Evolutionary conservation across 2,797 vertebrate species (phyloP).

Genomic region (Oreonectes daqikongensis): DNA sequence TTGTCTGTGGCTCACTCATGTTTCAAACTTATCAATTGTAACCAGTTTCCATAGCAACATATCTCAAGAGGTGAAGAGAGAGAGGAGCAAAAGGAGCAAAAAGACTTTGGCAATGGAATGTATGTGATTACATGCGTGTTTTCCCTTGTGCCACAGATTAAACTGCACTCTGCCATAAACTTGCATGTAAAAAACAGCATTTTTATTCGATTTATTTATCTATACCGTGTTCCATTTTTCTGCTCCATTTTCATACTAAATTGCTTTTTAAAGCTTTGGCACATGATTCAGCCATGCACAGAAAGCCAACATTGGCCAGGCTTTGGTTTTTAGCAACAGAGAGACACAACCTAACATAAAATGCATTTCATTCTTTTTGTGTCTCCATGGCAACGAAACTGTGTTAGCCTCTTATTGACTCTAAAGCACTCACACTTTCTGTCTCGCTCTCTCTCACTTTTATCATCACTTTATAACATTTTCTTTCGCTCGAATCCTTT

Average conservation of each 20-base stretch:
- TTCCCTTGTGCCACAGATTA: conserved; percentile 25
- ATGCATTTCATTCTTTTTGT: conserved; percentile 55
- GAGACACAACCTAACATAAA: conserved; percentile 58
- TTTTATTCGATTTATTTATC: conserved; percentile 45
- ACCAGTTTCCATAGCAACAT: conserved; percentile 83
- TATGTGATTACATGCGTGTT: conserved; percentile 44
- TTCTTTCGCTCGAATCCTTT: not conserved
- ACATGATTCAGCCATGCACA: conserved; percentile 51
- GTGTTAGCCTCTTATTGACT: conserved; percentile 57
- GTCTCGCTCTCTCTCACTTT: conserved; percentile 7
- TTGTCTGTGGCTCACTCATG: conserved; percentile 70
- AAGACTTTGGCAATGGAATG: conserved; percentile 37
- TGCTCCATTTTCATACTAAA: conserved; percentile 52
- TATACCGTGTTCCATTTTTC: conserved; percentile 36
- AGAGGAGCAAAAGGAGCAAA: conserved; percentile 61
- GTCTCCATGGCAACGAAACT: conserved; percentile 56
- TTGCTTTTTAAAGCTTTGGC: conserved; percentile 46
- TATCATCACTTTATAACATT: conserved; percentile 40
- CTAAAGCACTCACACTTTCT: conserved; percentile 36
- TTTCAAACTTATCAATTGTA: conserved; percentile 77
- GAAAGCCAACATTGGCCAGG: conserved; percentile 51
- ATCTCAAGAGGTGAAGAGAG: conserved; percentile 69
- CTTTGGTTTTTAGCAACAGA: conserved; percentile 53
- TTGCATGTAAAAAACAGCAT: not conserved
- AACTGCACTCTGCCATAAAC: conserved; percentile 6